These are phyloP conservation scores for Mobula hypostoma DNA, from an alignment of 2,113 vertebrate species.

Conservation along the genomic window DNA sequence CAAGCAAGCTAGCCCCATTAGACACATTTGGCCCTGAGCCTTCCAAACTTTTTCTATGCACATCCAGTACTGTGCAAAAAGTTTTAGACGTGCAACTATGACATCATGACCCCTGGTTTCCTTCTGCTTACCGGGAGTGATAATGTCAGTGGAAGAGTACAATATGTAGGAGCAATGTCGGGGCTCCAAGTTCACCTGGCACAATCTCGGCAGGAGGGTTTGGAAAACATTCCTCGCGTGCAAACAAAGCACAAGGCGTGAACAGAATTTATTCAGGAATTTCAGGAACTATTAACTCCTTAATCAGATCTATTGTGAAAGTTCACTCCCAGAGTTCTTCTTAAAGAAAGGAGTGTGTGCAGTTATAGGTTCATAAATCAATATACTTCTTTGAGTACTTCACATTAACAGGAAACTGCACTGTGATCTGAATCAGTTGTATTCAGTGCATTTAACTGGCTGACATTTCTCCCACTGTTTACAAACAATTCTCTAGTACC, in stretches of 20 bases:
- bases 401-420: background rate
- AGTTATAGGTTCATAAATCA: background rate
- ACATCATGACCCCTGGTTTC: too few species aligned
- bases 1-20: too few species aligned
- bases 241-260: background rate
- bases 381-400: background rate
- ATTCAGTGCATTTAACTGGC: slow-evolving; percentile 30
- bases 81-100: too few species aligned
- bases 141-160: background rate
- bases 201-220: background rate
- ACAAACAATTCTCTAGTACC: slow-evolving; percentile 44
- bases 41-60: too few species aligned
- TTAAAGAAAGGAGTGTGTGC: background rate
- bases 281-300: background rate
- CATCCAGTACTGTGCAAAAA: too few species aligned
- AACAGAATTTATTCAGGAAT: background rate
- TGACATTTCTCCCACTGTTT: slow-evolving; percentile 46
- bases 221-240: background rate
- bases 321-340: background rate
- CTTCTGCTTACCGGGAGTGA: background rate
- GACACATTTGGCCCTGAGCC: too few species aligned
- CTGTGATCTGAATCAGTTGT: background rate
- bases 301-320: background rate
- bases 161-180: too few species aligned
- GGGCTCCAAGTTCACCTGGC: background rate